Base-by-base conservation (phyloP, 2,888 invertebrate species). In the Byasa hedistus region DNA sequence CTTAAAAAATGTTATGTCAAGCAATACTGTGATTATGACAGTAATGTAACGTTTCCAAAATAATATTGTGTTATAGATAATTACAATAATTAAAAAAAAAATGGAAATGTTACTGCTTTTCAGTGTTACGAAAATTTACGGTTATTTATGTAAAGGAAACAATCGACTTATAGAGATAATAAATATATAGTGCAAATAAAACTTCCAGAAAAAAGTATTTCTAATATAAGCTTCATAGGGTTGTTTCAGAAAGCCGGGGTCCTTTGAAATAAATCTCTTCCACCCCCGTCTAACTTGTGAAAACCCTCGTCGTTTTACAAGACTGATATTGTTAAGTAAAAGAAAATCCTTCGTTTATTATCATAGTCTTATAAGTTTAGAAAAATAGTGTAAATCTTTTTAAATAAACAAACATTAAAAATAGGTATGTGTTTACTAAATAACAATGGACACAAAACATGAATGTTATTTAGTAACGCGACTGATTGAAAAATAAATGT, bases 261-360 rank as follows among this genome's bases (percentile, higher is more conserved):
- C 52, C 21, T 52, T 52, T 23, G 39, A 61, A 39, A 61, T 61
- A 61, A 61, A 61, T 61, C 61, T 61, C 55, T 61, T 55, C 61
- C 19, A 55, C 39, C 24, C 55, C 36, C 61, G 55, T 61, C 55
- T 55, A 61, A 55, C 55, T 56, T 61, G 61, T 55, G 39, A 39
- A 39, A 52, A 39, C 44, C 55, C 39, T 52, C 55, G 57, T 39
- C 39, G 55, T 52, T 39, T 61, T 61, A 61, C 23, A 61, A 54
- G 51, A 54, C 23, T 61, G 61, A 61, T 23, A 61, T 61, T 61
- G 55, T 61, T 61, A 61, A 51, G 36, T 36, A 61, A 55, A 61
- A 55, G 55, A 52, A 61, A 61, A 55, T 52, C 24, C 54, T 61
- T 61, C 36, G 17, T 61, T 61, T 5, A 2, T n/a, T 15, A 44